These are phyloP conservation scores for Fopius arisanus DNA, from an alignment of 1,140 invertebrate species.

Conservation along the genomic window DNA sequence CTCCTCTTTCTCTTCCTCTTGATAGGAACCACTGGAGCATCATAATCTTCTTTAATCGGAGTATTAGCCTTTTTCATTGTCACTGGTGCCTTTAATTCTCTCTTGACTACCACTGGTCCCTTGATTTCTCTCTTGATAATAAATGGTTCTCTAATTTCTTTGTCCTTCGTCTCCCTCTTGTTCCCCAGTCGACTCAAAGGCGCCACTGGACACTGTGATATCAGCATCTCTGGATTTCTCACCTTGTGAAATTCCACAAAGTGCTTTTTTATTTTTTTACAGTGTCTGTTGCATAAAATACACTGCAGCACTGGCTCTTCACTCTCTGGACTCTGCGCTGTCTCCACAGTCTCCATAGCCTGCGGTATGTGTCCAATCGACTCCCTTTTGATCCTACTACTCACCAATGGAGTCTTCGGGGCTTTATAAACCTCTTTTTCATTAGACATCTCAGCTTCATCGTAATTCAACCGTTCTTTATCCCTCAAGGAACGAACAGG, in stretches of 20 bases:
- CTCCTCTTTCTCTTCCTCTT: background rate
- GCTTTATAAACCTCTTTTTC: background rate
- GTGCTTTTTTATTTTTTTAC: conserved; percentile 49
- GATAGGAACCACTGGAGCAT: background rate
- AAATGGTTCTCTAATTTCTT: too few species aligned
- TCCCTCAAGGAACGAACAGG: background rate
- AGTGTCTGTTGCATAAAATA: conserved; percentile 47
- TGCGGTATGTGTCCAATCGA: too few species aligned
- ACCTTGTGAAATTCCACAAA: conserved; percentile 56
- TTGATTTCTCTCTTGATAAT: background rate
- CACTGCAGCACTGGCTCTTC: conserved; percentile 35
- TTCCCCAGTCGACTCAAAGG: background rate
- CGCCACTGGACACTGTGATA: conserved; percentile 17
- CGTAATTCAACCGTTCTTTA: background rate
- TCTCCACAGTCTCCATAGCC: too few species aligned
- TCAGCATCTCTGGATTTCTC: conserved; percentile 34
- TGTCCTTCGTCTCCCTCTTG: background rate
- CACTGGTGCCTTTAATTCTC: background rate
- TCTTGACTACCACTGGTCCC: background rate
- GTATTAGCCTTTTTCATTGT: background rate
- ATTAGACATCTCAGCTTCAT: background rate
- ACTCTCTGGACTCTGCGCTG: background rate
- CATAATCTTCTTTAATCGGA: background rate
- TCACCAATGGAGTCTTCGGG: background rate
- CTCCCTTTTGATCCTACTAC: too few species aligned